Percentiles rank a stretch among this genome's conserved stretches.
These are phyloP conservation scores for Orthosia gothica DNA, from an alignment of 2,888 invertebrate genomes.

Conservation along the genomic window DNA sequence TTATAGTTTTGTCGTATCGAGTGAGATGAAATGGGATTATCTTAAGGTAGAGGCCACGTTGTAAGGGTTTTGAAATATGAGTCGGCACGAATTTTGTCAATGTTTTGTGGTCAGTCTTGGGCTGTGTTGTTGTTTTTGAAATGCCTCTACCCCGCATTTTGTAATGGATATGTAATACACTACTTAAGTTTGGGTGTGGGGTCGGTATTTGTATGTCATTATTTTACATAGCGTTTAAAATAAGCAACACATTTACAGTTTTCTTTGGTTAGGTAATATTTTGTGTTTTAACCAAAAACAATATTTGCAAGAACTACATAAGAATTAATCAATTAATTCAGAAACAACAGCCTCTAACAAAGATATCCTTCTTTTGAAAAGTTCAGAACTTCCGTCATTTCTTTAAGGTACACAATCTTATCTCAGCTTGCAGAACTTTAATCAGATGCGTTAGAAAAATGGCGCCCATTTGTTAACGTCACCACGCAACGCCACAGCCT, in stretches of 20 bases:
- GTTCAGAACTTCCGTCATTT: too few relatives aligned
- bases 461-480: slow-evolving; percentile 55
- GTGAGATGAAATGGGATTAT: slow-evolving; percentile 34
- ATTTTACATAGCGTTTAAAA: too few relatives aligned
- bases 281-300: too few relatives aligned
- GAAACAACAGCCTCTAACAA: too few relatives aligned
- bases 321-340: too few relatives aligned
- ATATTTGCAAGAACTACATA: too few relatives aligned
- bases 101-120: slow-evolving; percentile 10
- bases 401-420: too few relatives aligned
- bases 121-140: slow-evolving; percentile 1
- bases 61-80: neutral
- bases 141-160: neutral
- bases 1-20: slow-evolving; percentile 8
- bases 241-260: too few relatives aligned
- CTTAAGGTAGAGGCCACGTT: slow-evolving; percentile 8
- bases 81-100: slow-evolving; percentile 19
- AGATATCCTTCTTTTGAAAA: too few relatives aligned
- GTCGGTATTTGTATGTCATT: too few relatives aligned
- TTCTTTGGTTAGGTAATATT: too few relatives aligned
- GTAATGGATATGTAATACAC: neutral
- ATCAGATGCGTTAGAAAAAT: neutral
- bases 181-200: neutral
- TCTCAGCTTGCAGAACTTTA: too few relatives aligned
- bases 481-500: slow-evolving; percentile 27